These are phyloP conservation scores for Acanthisitta chloris DNA, from an alignment of 2,113 vertebrate species.

Conservation along the genomic window DNA sequence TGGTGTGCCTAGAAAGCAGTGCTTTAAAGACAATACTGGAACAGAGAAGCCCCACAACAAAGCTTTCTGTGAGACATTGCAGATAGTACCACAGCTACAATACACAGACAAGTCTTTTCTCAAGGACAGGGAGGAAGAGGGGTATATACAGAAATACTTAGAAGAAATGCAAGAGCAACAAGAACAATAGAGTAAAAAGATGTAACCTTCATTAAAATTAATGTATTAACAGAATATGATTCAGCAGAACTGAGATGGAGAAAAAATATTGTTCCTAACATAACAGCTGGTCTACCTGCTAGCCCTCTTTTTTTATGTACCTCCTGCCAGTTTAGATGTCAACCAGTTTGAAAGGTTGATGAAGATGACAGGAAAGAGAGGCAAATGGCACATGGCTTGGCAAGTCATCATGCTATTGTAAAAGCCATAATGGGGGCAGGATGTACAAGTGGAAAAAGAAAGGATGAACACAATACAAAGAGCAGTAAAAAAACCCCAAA, in stretches of 20 bases:
- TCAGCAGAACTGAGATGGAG: neutral
- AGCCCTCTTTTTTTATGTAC: neutral
- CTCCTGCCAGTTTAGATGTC: neutral
- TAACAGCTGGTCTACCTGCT: neutral
- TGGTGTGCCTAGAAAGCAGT: neutral
- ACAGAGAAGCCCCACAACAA: neutral
- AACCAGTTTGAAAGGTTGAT: neutral
- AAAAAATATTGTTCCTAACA: neutral
- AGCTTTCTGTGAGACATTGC: neutral
- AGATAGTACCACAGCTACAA: fast-evolving
- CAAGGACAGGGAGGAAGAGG: neutral
- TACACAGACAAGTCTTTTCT: neutral
- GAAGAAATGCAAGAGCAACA: neutral
- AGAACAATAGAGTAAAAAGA: neutral
- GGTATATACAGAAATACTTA: neutral
- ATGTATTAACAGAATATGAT: neutral
- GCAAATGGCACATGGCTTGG: neutral
- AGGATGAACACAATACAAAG: neutral
- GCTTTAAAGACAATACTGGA: neutral
- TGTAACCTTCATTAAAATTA: neutral
- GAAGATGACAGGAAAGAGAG: neutral
- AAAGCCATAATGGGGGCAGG: neutral
- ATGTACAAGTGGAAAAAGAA: neutral
- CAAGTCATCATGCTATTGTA: neutral
- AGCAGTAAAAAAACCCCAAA: neutral